These are phyloP conservation scores for Brachyistius frenatus DNA, from an alignment of 2,113 vertebrate genomes.

Conservation along the genomic window DNA sequence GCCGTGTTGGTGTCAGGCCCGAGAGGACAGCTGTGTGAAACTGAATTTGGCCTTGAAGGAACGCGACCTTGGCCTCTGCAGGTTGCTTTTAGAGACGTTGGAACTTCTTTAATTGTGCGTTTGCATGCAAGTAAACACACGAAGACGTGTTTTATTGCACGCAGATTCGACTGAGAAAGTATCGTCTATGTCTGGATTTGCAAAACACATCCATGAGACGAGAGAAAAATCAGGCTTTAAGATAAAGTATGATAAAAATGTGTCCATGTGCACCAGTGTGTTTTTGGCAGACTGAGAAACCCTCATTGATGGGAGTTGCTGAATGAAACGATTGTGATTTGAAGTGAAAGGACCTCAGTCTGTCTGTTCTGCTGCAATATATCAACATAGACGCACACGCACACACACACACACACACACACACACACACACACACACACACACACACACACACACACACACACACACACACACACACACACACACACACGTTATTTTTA, in stretches of 20 bases:
- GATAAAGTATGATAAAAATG: slow-evolving; percentile 19
- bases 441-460: no score
- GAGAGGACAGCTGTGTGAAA: slow-evolving; percentile 48
- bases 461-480: no score
- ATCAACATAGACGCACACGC: neutral
- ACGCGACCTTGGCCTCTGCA: slow-evolving; percentile 20
- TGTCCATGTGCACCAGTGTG: slow-evolving; percentile 19
- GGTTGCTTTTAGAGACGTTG: slow-evolving; percentile 14
- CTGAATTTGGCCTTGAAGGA: slow-evolving; percentile 48
- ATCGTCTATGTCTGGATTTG: no score
- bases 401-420: no score
- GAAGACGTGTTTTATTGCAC: neutral
- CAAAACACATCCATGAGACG: neutral
- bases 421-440: no score
- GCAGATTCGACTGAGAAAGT: neutral
- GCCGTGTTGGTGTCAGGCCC: slow-evolving; percentile 10
- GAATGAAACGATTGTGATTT: slow-evolving; percentile 72
- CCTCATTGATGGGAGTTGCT: slow-evolving; percentile 64
- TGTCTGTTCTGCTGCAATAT: slow-evolving; percentile 15
- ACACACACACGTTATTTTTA: slow-evolving; percentile 34
- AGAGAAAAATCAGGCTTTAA: slow-evolving; percentile 11
- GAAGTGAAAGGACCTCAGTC: slow-evolving; percentile 58
- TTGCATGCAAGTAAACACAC: neutral
- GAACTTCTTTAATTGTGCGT: slow-evolving; percentile 4
- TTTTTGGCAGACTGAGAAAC: slow-evolving; percentile 55